phyloP scores from a whole-genome alignment of 2,113 vertebrate genomes.

The Crotalus helleri region DNA sequence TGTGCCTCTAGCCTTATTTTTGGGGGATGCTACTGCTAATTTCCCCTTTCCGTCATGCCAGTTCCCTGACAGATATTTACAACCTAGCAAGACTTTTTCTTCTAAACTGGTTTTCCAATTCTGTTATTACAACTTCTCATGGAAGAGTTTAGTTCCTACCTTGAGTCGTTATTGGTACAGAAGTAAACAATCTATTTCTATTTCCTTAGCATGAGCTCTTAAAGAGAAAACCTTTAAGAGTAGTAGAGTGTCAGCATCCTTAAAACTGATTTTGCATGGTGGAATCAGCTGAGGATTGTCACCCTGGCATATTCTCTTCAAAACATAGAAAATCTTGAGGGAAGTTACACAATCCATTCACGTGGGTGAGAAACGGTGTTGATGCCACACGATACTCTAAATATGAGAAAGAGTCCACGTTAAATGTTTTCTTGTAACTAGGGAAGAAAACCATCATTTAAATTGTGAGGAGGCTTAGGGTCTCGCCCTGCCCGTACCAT shows the following conservation, averaged over 20 bases:
- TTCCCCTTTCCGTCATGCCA: neutral
- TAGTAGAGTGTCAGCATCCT: fast-evolving
- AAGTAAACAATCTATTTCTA: neutral
- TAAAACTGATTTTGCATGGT: neutral
- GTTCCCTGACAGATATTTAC: neutral
- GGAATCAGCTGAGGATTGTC: neutral
- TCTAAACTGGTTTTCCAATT: neutral
- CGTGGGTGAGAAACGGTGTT: neutral
- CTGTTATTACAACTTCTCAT: neutral
- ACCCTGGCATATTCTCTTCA: neutral
- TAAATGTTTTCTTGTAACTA: neutral
- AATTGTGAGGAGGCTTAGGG: neutral
- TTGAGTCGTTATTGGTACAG: neutral
- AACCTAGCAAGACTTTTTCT: neutral
- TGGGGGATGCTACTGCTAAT: neutral
- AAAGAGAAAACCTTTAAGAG: neutral
- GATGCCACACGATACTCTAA: neutral
- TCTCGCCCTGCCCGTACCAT: neutral
- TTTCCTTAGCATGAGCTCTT: too few species aligned
- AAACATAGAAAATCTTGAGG: neutral
- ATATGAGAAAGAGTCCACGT: neutral
- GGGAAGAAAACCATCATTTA: neutral
- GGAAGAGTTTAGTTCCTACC: neutral
- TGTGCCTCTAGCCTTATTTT: constrained; percentile 59
- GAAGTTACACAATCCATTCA: neutral